A percentile compares a stretch with the other conserved stretches of the same genome.
Evolutionary conservation across 2,113 vertebrate genomes (phyloP).

Genomic region (Lethenteron camtschaticum): DNA sequence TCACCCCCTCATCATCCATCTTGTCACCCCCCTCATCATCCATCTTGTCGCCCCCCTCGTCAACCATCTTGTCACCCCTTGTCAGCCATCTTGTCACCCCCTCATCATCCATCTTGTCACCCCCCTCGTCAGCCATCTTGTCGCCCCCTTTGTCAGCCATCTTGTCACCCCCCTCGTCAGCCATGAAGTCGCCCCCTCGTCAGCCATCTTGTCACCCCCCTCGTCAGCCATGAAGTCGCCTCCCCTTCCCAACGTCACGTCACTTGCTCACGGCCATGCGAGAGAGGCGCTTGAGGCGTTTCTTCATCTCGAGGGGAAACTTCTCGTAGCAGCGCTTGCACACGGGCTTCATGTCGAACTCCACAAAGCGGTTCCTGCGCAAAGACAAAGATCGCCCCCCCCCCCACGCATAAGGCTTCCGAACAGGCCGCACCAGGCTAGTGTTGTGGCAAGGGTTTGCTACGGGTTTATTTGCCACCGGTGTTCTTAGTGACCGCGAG

Average conservation of each 20-base stretch:
- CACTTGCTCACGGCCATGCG: background rate
- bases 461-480: background rate
- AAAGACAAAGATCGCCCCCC: background rate
- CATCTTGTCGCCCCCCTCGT: no score
- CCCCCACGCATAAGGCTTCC: background rate
- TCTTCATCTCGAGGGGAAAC: conserved; percentile 10
- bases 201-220: no score
- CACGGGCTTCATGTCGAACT: conserved; percentile 9
- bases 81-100: no score
- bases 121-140: no score
- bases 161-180: no score
- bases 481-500: background rate
- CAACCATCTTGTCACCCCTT: no score
- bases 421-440: background rate
- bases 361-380: conserved; percentile 10
- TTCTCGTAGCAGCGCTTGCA: conserved; percentile 9
- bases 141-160: no score
- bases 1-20: no score
- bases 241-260: background rate
- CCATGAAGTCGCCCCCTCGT: no score
- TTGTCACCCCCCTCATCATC: no score
- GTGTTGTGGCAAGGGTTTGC: background rate
- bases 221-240: no score
- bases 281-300: conserved; percentile 7
- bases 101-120: no score